Base-by-base conservation (phyloP, 1,140 invertebrate species). In the Aphaenogaster rudis region DNA sequence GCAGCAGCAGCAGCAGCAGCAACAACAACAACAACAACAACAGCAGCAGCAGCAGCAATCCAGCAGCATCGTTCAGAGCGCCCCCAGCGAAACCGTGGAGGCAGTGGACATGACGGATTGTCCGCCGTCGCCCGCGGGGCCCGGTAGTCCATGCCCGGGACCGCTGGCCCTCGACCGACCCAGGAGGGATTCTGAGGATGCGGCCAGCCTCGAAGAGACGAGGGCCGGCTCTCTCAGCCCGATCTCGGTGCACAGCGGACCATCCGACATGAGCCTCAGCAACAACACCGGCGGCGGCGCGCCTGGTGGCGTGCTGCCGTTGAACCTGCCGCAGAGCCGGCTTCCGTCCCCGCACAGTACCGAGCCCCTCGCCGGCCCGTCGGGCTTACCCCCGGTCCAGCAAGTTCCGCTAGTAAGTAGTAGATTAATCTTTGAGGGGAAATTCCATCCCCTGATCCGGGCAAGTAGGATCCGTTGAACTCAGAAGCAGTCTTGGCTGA, bases 351-450 rank as follows among this genome's bases (percentile, higher is more conserved):
- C 97, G 71, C 96, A 97, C 91, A 96, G 96, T 94, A 96, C 94
- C 80, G 97, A 97, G 92, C 97, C 97, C 28, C 95, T 98, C 69
- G 97, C 97, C 86, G 97, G 97, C 88, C 97, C 97, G 45, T 98
- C 97, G 42, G 97, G 97, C 77, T 95, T 98, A 90, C 97, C 97
- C 63, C 98, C 98, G 61, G 97, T 98, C 91, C 98, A 98, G 95
- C 97, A 98, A 96, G 97, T 97, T 94, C 98, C 98, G 94, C 96
- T 98, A 96, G 98, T 98, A 95, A 97, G 96, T 96, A 88, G 33
- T 61, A 61, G 69, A 84, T 48, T 39, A 59, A 21, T 76, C 15
- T 45, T 45, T 42, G 6, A 33, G 6, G 5, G 4, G 21, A 71
- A 81, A 71, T 17, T 17, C n/a, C 2, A 42, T 11, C 64, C 21